phyloP scores from a whole-genome alignment of 2,113 vertebrate genomes.

The Muntiacus reevesi region DNA sequence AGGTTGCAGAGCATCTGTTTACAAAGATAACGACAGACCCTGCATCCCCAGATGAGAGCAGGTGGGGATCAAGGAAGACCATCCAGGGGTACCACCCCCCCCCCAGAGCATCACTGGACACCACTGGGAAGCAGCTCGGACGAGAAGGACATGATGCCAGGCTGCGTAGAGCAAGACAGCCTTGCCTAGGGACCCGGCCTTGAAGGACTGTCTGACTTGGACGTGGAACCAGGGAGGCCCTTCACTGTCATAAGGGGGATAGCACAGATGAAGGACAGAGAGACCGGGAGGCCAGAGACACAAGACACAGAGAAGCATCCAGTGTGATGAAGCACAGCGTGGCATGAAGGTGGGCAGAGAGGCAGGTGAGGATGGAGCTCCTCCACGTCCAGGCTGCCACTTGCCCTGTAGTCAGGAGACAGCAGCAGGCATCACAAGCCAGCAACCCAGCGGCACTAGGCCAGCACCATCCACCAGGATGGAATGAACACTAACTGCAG shows the following conservation, averaged over 20 bases:
- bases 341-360: background rate
- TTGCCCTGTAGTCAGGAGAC: background rate
- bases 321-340: accelerated
- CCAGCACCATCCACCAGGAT: accelerated
- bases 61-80: too few relatives aligned
- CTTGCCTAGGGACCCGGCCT: background rate
- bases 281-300: background rate
- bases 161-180: background rate
- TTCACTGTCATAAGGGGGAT: accelerated
- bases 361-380: accelerated
- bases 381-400: background rate
- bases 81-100: background rate
- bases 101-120: accelerated
- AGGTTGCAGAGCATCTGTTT: background rate
- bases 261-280: background rate
- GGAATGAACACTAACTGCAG: accelerated
- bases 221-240: background rate
- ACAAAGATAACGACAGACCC: background rate
- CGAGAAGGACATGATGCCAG: accelerated
- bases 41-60: accelerated
- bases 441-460: accelerated
- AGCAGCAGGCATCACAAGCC: background rate
- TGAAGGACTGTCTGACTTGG: background rate
- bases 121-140: background rate
- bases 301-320: accelerated